phyloP scores from a whole-genome alignment of 2,888 invertebrate genomes.

The Tipula unca region DNA sequence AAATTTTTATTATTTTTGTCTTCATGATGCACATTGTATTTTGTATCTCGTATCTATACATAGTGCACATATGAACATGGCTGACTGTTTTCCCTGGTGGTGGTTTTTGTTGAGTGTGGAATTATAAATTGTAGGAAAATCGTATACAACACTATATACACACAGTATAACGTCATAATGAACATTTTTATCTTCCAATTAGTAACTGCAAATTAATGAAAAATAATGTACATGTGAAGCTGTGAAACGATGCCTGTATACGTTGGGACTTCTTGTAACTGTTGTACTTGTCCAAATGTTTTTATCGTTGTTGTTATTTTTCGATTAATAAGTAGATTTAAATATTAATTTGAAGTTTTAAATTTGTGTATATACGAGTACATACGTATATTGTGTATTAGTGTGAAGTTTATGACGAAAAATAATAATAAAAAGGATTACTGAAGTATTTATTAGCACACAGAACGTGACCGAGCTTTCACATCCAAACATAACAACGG shows the following conservation, averaged over 20 bases:
- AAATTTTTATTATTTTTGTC: background rate
- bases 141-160: background rate
- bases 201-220: background rate
- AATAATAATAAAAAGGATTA: too few species aligned
- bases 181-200: background rate
- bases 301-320: background rate
- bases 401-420: too few species aligned
- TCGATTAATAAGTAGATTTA: background rate
- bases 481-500: too few species aligned
- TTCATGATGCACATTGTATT: background rate
- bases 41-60: background rate
- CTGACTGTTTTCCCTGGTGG: background rate
- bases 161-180: background rate
- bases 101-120: background rate
- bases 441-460: too few species aligned
- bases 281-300: background rate
- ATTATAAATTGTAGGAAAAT: background rate
- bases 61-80: background rate
- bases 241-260: too few species aligned
- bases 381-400: too few species aligned
- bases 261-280: background rate
- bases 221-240: background rate
- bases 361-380: too few species aligned
- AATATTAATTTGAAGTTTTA: background rate
- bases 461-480: too few species aligned